These are phyloP conservation scores for Callaeas wilsoni DNA, from an alignment of 2,113 vertebrate species.

Conservation along the genomic window DNA sequence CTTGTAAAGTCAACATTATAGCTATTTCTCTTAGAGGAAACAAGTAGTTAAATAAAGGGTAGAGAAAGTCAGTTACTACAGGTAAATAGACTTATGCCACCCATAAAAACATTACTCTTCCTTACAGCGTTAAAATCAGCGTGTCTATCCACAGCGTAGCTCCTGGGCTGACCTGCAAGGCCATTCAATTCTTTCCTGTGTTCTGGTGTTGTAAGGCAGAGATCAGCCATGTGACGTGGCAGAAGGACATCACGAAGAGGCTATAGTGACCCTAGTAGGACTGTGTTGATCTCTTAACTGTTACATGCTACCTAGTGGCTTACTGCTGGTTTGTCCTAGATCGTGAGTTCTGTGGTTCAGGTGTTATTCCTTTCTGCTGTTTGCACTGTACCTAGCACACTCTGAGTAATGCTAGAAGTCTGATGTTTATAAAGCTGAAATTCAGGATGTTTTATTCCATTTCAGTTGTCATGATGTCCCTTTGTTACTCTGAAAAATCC, in stretches of 20 bases:
- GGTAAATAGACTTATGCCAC: neutral
- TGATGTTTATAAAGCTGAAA: neutral
- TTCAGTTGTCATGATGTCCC: neutral
- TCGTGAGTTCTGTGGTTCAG: neutral
- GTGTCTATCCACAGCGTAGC: neutral
- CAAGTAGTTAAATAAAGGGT: neutral
- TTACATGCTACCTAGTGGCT: neutral
- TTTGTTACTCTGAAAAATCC: neutral
- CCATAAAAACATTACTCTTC: neutral
- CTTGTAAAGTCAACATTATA: neutral
- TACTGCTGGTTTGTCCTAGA: neutral
- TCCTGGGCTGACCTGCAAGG: neutral
- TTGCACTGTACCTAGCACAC: neutral
- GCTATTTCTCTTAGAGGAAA: neutral
- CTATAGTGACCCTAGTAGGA: accelerated
- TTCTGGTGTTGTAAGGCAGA: neutral
- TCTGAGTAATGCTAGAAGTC: neutral
- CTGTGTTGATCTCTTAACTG: neutral
- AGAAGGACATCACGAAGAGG: neutral
- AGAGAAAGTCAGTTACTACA: neutral
- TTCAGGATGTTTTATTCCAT: neutral
- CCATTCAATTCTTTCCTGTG: neutral
- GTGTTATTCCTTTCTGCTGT: neutral
- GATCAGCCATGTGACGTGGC: neutral
- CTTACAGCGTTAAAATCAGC: neutral